These are phyloP conservation scores for Ophioninae sp. DNA, from an alignment of 2,888 invertebrate species.

Conservation along the genomic window DNA sequence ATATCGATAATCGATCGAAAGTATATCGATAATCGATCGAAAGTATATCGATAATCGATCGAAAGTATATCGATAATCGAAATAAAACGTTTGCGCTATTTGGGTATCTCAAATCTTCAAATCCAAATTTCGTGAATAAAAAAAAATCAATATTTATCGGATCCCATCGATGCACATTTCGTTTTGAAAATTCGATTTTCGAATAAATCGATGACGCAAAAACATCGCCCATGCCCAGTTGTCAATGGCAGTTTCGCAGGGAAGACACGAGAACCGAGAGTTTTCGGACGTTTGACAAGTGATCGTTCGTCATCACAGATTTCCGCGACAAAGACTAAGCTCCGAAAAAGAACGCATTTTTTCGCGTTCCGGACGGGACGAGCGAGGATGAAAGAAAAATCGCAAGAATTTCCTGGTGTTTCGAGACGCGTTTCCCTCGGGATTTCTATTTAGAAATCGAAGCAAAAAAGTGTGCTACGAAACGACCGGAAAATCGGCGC, in stretches of 20 bases:
- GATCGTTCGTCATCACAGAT: conserved; percentile 53
- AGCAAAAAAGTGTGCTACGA: conserved; percentile 68
- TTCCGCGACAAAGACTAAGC: conserved; percentile 29
- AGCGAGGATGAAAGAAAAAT: not conserved
- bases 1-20: no score
- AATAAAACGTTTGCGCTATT: no score
- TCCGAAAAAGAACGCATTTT: conserved; percentile 24
- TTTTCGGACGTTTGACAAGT: conserved; percentile 53
- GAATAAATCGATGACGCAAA: no score
- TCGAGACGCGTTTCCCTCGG: conserved; percentile 32
- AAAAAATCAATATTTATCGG: no score
- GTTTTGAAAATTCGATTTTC: no score
- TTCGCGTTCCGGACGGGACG: conserved; percentile 23
- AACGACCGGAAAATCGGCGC: conserved; percentile 71
- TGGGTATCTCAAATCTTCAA: no score
- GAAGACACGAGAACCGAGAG: conserved; percentile 66
- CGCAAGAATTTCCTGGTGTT: conserved; percentile 27
- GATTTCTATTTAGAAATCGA: conserved; percentile 64
- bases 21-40: no score
- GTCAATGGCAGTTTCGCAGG: conserved; percentile 48
- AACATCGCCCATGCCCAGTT: no score
- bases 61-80: no score
- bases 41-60: no score
- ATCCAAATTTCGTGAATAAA: no score
- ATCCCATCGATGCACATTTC: no score